These are phyloP conservation scores for Drosophila conformis DNA, from an alignment of 2,888 invertebrate species.

Conservation along the genomic window DNA sequence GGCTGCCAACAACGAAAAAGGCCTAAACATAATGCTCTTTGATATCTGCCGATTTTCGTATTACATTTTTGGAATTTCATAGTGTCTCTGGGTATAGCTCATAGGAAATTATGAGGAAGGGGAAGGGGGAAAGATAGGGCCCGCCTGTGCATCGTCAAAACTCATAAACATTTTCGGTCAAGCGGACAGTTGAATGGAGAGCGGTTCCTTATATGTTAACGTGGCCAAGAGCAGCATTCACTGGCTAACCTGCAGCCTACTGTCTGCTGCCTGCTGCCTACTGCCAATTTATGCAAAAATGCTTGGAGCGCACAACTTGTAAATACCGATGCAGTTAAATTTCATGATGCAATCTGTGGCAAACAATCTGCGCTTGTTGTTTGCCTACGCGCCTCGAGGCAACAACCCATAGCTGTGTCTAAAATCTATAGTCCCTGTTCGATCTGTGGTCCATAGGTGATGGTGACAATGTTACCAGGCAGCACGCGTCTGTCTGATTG, in stretches of 20 bases:
- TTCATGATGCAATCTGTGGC: constrained; percentile 74
- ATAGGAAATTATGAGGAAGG: constrained; percentile 70
- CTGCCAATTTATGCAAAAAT: constrained; percentile 74
- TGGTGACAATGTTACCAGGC: constrained; percentile 71
- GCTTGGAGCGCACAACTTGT: constrained; percentile 52
- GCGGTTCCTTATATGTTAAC: constrained; percentile 76
- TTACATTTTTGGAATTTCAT: constrained; percentile 36
- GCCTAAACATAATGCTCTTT: constrained; percentile 23
- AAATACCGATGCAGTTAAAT: constrained; percentile 63
- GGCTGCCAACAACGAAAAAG: constrained; percentile 35
- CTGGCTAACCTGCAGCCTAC: constrained; percentile 16
- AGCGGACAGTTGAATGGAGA: constrained; percentile 75
- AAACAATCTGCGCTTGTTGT: constrained; percentile 67
- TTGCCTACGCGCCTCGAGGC: constrained; percentile 58
- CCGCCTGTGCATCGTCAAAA: constrained; percentile 56
- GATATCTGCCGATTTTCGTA: constrained; percentile 33
- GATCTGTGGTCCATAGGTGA: constrained; percentile 51
- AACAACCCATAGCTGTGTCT: constrained; percentile 21
- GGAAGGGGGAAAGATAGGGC: constrained; percentile 32
- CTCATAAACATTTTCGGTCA: constrained; percentile 72
- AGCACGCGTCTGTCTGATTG: constrained; percentile 69
- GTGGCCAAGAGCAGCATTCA: constrained; percentile 29
- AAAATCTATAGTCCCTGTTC: constrained; percentile 11
- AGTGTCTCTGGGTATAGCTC: constrained; percentile 41
- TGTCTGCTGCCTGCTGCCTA: constrained; percentile 15